Evolutionary conservation across 37 sponge, comb jelly and placozoan species (phyloP).

Genomic region (Petrosia ficiformis): DNA sequence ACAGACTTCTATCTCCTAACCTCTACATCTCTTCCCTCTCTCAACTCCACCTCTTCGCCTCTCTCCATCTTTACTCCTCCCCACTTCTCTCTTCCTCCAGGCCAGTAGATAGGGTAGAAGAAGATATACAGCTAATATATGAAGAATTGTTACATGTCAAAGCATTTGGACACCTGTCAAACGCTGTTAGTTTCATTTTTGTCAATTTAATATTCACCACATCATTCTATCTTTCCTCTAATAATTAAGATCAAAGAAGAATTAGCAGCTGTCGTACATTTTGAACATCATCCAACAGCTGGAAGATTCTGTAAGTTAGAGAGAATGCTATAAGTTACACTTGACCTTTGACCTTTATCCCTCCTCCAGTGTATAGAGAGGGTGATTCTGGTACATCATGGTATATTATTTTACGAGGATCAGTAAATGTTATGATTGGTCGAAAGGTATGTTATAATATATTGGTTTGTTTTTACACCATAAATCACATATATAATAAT

Average conservation of each 20-base stretch:
- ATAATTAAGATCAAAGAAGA: conserved; percentile 47
- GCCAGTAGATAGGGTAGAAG: conserved; percentile 63
- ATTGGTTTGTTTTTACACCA: not conserved
- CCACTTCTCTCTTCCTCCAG: conserved; percentile 22
- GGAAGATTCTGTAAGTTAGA: conserved; percentile 51
- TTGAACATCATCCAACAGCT: conserved; percentile 34
- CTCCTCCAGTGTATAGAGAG: conserved; percentile 69
- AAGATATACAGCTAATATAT: conserved; percentile 75
- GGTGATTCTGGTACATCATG: conserved; percentile 84
- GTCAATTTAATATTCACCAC: not conserved
- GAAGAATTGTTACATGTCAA: conserved; percentile 79
- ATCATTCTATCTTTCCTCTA: not conserved
- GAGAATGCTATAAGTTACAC: not conserved
- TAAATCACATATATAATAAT: not conserved
- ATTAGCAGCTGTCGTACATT: conserved; percentile 26
- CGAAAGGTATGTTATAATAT: conserved; percentile 64
- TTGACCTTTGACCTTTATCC: not conserved
- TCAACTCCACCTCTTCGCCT: no score
- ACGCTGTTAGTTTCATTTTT: conserved; percentile 51
- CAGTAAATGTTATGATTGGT: conserved; percentile 76
- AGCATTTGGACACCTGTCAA: conserved; percentile 76
- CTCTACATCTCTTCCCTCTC: no score
- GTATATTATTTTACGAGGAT: conserved; percentile 86
- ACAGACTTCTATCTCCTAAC: no score
- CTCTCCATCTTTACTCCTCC: not conserved